Base-by-base conservation (phyloP, 2,888 invertebrate species). In the Plagiodera versicolora region DNA sequence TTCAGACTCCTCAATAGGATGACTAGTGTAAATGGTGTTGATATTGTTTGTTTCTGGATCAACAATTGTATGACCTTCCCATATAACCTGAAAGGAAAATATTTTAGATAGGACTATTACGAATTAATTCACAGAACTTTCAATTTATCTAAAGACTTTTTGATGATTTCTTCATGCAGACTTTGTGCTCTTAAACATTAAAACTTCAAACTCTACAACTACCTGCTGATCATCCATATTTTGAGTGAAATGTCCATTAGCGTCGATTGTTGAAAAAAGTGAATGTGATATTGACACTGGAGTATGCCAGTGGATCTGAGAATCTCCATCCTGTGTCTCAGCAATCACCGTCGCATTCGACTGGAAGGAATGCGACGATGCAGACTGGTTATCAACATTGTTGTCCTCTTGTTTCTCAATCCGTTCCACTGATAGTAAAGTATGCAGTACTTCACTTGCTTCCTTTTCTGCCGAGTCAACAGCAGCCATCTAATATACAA, bases 401-500 rank as follows among this genome's bases (percentile, higher is more conserved):
- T 53, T 53, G 58, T 77, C 77, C 65, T 80, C 80, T 64, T 76
- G 75, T 72, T 87, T 85, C 74, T 87, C 87, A 48, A 87, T 84
- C 28, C 88, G 81, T 76, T 88, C 87, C 65, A 88, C 87, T 8
- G 87, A 87, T 57, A 88, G 78, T 64, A 88, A 78, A 16, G 87
- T 86, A 75, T 88, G 87, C 56, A 89, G 80, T 46, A 89, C 88
- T 79, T 88, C 88, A 73, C 87, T 88, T 17, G 88, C 88, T 77
- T 88, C 88, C 77, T 87, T 88, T 79, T 88, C 89, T 32, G 88
- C 88, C 63, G 86, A 83, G 76, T 86, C 86, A 69, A 86, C 86
- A 83, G 83, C 47, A 18, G 86, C 84, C 86, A 86, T 85, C 80
- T 84, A 83, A 82, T 39, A 39, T 39, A 77, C 80, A 55, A 57